These are phyloP conservation scores for Zophobas atratus DNA, from an alignment of 1,140 invertebrate species.

Conservation along the genomic window DNA sequence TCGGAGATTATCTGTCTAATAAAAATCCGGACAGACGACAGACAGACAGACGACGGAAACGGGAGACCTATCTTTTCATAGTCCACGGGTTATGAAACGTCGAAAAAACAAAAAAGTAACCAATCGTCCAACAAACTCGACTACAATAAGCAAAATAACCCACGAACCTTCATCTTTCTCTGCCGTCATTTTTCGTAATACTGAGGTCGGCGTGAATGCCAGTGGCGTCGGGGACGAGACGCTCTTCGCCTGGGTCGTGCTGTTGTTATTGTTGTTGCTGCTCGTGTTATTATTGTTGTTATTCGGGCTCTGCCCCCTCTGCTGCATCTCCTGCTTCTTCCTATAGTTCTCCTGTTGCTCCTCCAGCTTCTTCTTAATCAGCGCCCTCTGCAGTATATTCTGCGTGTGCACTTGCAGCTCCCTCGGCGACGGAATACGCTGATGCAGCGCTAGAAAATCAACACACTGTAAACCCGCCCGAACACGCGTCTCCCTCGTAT, in stretches of 20 bases:
- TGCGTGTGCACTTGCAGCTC: constrained; percentile 88
- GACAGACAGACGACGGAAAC: no score
- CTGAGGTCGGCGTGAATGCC: constrained; percentile 92
- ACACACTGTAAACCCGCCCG: background rate
- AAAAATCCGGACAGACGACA: no score
- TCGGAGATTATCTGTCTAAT: no score
- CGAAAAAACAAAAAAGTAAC: no score
- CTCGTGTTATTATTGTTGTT: constrained; percentile 61
- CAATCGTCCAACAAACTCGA: no score
- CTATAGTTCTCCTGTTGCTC: constrained; percentile 87
- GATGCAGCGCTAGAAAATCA: constrained; percentile 72
- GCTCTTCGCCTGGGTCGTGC: constrained; percentile 63
- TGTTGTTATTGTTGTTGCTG: constrained; percentile 1
- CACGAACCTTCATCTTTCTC: constrained; percentile 78
- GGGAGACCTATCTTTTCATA: no score
- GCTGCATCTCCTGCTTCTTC: constrained; percentile 81
- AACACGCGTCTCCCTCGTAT: background rate
- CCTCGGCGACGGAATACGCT: constrained; percentile 85
- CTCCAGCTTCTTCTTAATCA: constrained; percentile 89
- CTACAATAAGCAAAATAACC: no score
- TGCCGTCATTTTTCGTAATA: constrained; percentile 92
- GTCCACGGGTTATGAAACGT: no score
- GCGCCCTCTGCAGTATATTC: constrained; percentile 85
- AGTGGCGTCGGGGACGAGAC: constrained; percentile 76
- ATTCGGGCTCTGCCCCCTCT: constrained; percentile 66